Conservation (phyloP, 2,113 vertebrate genomes). For the Pao palembangensis region DNA sequence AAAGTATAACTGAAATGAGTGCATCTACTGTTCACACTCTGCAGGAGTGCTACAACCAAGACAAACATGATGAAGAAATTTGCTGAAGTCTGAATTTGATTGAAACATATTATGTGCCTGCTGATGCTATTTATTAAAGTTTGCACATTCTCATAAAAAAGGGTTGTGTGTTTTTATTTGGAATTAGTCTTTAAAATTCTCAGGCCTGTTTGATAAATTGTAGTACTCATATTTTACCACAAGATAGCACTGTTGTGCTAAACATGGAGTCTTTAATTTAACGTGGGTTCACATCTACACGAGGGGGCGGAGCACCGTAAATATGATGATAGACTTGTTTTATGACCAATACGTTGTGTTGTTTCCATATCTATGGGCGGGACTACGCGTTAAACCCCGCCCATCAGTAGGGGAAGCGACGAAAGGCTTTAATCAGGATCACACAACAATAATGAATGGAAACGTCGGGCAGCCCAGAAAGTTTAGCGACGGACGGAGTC, state of each 20-base stretch:
- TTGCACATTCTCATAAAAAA: slow-evolving; percentile 59
- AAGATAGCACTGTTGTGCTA: slow-evolving; percentile 32
- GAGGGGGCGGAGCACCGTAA: slow-evolving; percentile 9
- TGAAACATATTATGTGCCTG: slow-evolving; percentile 46
- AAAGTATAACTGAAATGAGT: no score
- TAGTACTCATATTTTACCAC: slow-evolving; percentile 12
- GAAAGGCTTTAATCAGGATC: slow-evolving; percentile 60
- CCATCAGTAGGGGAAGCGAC: slow-evolving; percentile 53
- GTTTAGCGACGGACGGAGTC: slow-evolving; percentile 40
- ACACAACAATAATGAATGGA: slow-evolving; percentile 77
- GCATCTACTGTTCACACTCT: no score
- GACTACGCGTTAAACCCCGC: slow-evolving; percentile 33
- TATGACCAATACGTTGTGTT: slow-evolving; percentile 23
- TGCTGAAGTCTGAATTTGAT: slow-evolving; percentile 43
- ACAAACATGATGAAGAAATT: slow-evolving; percentile 19
- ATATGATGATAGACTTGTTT: slow-evolving; percentile 29
- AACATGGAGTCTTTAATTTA: neutral
- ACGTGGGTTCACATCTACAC: slow-evolving; percentile 3
- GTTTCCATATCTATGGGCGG: slow-evolving; percentile 32
- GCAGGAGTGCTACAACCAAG: neutral
- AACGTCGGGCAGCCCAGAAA: slow-evolving; percentile 66
- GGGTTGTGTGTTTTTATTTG: slow-evolving; percentile 13
- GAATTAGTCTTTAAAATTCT: neutral
- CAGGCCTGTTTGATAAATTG: neutral
- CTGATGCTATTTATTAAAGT: slow-evolving; percentile 71